phyloP scores from a whole-genome alignment of 92 coral and sea anemone species.

The Muricea muricata region DNA sequence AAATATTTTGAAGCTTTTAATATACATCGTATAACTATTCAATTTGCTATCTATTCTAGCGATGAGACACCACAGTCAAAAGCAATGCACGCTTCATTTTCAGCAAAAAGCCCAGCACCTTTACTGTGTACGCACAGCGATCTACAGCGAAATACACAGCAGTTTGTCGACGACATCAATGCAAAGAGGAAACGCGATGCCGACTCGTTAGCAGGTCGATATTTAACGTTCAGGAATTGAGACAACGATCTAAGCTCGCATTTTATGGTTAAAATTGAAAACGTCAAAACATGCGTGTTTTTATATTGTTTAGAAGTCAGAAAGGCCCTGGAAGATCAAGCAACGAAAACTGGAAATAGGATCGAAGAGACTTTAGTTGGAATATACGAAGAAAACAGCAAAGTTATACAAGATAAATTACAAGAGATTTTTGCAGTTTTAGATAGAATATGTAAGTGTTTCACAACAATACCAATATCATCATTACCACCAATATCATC shows the following conservation, averaged over 20 bases:
- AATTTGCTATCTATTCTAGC: not conserved
- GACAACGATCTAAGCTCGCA: too few relatives aligned
- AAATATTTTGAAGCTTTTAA: not conserved
- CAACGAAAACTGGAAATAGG: slow-evolving; percentile 74
- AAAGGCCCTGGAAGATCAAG: slow-evolving; percentile 85
- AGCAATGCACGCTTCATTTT: slow-evolving; percentile 12
- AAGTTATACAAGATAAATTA: slow-evolving; percentile 86
- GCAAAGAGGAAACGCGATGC: slow-evolving; percentile 95
- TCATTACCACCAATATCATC: not conserved
- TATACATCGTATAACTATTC: not conserved
- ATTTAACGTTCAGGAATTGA: not conserved
- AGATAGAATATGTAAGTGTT: slow-evolving; percentile 88
- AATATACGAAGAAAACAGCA: slow-evolving; percentile 84
- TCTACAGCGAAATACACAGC: slow-evolving; percentile 85
- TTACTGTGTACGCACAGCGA: slow-evolving; percentile 68
- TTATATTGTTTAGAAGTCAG: slow-evolving; percentile 66
- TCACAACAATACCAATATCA: not conserved
- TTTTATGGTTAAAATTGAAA: too few relatives aligned
- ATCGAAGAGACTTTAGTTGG: slow-evolving; percentile 92
- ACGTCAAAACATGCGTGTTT: not conserved
- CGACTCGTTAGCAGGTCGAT: slow-evolving; percentile 73
- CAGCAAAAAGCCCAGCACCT: slow-evolving; percentile 20
- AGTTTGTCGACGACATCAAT: slow-evolving; percentile 92
- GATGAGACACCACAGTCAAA: slow-evolving; percentile 19
- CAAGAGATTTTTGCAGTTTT: slow-evolving; percentile 88